A percentile compares a stretch with the other conserved stretches of the same genome.
Conservation (phyloP, 2,113 vertebrate species). For the Pavo muticus region DNA sequence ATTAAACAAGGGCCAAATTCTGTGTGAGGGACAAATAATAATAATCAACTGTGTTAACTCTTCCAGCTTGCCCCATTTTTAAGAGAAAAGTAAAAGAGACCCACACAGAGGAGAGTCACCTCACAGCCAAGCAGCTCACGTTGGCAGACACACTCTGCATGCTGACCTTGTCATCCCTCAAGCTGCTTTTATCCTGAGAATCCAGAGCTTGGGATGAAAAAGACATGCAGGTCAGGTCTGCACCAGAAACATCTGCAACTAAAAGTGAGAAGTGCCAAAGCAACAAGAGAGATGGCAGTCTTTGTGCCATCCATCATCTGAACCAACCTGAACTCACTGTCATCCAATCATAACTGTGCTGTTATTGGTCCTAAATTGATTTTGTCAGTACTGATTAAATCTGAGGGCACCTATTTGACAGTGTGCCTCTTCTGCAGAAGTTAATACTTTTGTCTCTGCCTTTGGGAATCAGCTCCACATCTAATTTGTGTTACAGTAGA, state of each 20-base stretch:
- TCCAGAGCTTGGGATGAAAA: accelerated
- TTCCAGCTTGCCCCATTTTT: background rate
- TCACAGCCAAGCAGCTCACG: accelerated
- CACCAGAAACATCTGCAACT: background rate
- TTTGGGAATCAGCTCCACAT: background rate
- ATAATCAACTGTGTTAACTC: background rate
- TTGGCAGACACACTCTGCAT: background rate
- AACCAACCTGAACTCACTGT: background rate
- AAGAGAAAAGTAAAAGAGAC: background rate
- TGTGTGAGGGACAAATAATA: background rate
- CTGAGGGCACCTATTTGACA: too few species aligned
- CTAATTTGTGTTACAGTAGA: background rate
- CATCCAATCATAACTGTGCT: background rate
- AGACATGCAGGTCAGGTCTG: background rate
- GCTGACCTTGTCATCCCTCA: accelerated
- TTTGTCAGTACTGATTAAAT: too few species aligned
- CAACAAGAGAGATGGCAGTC: too few species aligned
- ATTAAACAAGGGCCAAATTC: background rate
- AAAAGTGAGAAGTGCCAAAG: background rate
- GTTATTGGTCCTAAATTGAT: background rate
- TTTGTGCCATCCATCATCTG: background rate
- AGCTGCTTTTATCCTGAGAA: background rate
- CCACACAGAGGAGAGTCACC: background rate
- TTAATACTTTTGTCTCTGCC: background rate
- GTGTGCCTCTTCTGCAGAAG: background rate